Conservation (phyloP, 2,797 vertebrate genomes). For the Crenichthys baileyi region DNA sequence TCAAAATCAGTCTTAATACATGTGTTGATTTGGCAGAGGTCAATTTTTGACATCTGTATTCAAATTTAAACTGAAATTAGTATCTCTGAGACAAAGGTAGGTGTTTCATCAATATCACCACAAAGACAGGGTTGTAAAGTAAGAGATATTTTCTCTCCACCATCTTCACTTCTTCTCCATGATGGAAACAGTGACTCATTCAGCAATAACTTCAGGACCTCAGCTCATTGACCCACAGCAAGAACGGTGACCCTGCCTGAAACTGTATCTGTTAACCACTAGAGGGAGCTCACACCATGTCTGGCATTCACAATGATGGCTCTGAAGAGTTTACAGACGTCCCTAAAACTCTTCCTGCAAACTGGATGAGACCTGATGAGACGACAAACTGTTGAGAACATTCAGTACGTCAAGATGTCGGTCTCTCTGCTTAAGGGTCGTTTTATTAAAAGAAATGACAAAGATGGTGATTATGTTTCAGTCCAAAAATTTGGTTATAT, state of each 20-base stretch:
- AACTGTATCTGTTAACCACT: neutral
- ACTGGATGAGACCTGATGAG: no score
- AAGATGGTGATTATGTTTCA: no score
- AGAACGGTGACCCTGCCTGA: neutral
- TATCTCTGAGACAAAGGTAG: neutral
- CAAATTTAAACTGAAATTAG: neutral
- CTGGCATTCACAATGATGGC: neutral
- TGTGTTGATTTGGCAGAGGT: neutral
- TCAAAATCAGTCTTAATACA: neutral
- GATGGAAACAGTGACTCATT: neutral
- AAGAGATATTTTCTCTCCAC: neutral
- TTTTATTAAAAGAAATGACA: no score
- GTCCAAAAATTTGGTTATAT: no score
- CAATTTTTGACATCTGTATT: neutral
- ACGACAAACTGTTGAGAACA: no score
- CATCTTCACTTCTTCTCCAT: neutral
- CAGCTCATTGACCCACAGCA: no score
- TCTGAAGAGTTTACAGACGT: no score
- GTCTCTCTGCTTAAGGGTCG: no score
- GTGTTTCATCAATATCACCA: neutral
- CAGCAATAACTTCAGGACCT: neutral
- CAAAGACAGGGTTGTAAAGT: neutral
- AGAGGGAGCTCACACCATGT: neutral
- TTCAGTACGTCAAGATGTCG: no score
- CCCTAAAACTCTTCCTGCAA: no score